Evolutionary conservation across 2,797 vertebrate species (phyloP).

Genomic region (Euphonia xanthogaster): DNA sequence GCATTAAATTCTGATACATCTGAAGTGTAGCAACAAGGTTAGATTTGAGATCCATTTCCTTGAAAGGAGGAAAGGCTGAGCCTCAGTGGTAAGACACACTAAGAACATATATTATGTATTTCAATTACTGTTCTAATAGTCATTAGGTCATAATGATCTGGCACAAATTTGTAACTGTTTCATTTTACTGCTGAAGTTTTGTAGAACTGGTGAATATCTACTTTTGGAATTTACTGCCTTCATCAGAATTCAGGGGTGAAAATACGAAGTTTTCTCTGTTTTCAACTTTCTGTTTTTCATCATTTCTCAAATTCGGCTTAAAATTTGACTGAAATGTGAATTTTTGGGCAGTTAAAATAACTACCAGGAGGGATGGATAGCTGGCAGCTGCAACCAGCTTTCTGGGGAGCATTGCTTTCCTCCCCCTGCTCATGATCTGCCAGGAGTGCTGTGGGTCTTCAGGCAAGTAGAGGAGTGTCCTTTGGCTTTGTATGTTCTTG

Average conservation of each 20-base stretch:
- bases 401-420: not conserved
- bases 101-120: not conserved
- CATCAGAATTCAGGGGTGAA: not conserved
- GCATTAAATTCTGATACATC: not conserved
- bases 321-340: not conserved
- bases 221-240: not conserved
- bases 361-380: not conserved
- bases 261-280: not conserved
- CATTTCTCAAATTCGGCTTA: not conserved
- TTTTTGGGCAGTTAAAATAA: not conserved
- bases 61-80: not conserved
- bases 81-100: not conserved
- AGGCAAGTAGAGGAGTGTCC: rapidly evolving
- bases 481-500: not conserved
- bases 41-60: not conserved
- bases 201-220: not conserved
- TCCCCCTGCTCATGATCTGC: not conserved
- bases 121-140: not conserved
- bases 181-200: not conserved
- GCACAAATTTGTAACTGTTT: not conserved
- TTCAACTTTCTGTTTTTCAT: not conserved
- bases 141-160: not conserved
- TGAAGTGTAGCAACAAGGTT: not conserved
- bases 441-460: not conserved
- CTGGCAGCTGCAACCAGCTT: rapidly evolving